These are phyloP conservation scores for Nautilus pompilius DNA, from an alignment of 1,140 invertebrate genomes.

Conservation along the genomic window DNA sequence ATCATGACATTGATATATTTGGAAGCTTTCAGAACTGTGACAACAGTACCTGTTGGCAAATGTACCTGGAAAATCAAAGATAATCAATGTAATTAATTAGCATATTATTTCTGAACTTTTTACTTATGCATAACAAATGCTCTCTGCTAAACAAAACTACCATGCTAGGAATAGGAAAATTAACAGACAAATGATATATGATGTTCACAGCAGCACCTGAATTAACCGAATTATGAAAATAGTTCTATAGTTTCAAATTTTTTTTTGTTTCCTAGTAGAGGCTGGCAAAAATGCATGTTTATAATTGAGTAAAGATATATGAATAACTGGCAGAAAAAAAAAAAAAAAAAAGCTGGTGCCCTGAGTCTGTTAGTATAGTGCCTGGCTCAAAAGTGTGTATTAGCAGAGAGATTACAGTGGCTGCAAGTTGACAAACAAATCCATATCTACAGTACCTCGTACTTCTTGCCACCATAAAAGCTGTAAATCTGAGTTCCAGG, in stretches of 20 bases:
- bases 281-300: not conserved
- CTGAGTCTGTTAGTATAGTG: not conserved
- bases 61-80: constrained; percentile 19
- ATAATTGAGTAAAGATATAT: not conserved
- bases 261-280: not conserved
- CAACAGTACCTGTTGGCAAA: constrained; percentile 33
- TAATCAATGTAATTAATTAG: not conserved
- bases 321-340: not conserved
- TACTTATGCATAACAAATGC: not conserved
- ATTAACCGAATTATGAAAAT: not conserved
- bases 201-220: not conserved
- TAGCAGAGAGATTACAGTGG: not conserved
- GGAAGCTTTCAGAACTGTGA: constrained; percentile 19
- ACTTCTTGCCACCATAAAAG: constrained; percentile 13
- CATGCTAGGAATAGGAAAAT: not conserved
- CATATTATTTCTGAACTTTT: not conserved
- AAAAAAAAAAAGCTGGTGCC: not conserved
- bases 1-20: constrained; percentile 33
- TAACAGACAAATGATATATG: not conserved
- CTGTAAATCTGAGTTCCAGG: constrained; percentile 19
- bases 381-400: not conserved
- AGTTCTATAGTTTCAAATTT: not conserved
- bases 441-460: constrained; percentile 11
- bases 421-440: not conserved
- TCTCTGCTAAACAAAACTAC: not conserved